Evolutionary conservation across 2,888 invertebrate genomes (phyloP).

Genomic region (Cantharis nigra): DNA sequence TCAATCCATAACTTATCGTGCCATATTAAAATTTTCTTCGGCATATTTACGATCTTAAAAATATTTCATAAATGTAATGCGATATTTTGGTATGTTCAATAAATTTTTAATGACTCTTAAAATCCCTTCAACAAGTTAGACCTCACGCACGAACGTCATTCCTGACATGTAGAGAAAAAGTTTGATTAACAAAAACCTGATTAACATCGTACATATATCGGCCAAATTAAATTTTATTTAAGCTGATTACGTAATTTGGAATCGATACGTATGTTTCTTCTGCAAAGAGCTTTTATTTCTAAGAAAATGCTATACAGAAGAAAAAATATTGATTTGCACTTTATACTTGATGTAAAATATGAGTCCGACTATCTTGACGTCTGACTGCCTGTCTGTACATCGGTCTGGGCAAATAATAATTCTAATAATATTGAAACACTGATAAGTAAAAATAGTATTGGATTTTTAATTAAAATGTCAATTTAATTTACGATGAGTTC

Average conservation of each 20-base stretch:
- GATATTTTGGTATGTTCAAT: constrained; percentile 5
- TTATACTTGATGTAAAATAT: not conserved
- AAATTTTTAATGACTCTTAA: constrained; percentile 16
- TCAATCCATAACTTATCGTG: not conserved
- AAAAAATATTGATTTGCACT: not conserved
- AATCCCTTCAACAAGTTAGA: constrained; percentile 8
- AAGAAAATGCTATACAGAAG: not conserved
- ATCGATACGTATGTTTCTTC: not conserved
- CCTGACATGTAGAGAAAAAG: constrained; percentile 1
- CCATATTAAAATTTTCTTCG: not conserved
- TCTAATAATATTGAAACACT: not conserved
- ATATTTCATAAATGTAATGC: constrained; percentile 3
- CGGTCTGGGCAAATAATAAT: not conserved
- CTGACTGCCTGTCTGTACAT: not conserved
- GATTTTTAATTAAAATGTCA: not conserved
- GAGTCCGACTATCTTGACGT: not conserved
- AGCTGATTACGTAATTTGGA: not conserved
- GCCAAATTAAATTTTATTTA: not conserved
- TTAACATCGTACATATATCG: constrained; percentile 5
- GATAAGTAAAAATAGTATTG: not conserved
- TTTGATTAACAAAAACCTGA: constrained; percentile 1
- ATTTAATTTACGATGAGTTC: not conserved
- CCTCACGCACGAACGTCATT: constrained; percentile 9
- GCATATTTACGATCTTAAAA: not conserved
- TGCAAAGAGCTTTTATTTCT: not conserved